Conservation (phyloP, 2,797 vertebrate species). For the Eptatretus atami region DNA sequence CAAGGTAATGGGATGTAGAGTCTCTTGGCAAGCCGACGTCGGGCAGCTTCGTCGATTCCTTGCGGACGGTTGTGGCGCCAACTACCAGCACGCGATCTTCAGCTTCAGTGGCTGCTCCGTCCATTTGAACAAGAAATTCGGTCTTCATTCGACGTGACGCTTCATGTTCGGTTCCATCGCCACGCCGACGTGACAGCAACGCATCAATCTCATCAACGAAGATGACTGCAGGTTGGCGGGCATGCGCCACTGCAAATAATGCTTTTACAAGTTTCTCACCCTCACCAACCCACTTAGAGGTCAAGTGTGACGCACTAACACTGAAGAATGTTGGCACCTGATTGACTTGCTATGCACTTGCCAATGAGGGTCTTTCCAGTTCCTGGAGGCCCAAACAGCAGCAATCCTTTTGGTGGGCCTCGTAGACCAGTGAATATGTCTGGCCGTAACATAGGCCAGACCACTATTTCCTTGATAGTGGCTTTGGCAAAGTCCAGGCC, state of each 20-base stretch:
- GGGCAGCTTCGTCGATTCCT: conserved; percentile 76
- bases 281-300: conserved; percentile 90
- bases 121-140: conserved; percentile 73
- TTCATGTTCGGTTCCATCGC: conserved; percentile 54
- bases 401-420: conserved; percentile 71
- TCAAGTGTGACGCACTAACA: conserved; percentile 80
- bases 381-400: conserved; percentile 72
- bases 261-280: conserved; percentile 94
- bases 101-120: conserved; percentile 51
- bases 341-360: conserved; percentile 84
- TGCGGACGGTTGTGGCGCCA: conserved; percentile 90
- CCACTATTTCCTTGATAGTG: conserved; percentile 83
- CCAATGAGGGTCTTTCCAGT: conserved; percentile 92
- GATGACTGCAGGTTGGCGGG: conserved; percentile 77
- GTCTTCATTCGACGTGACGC: conserved; percentile 83
- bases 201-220: conserved; percentile 96
- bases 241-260: conserved; percentile 52
- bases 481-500: conserved; percentile 79
- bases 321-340: conserved; percentile 88
- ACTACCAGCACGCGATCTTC: conserved; percentile 78
- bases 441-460: conserved; percentile 88
- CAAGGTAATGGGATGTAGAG: conserved; percentile 72
- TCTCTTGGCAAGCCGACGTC: conserved; percentile 51
- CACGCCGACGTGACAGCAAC: conserved; percentile 44
- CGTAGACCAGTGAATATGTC: conserved; percentile 79